Conservation (phyloP, 1,140 invertebrate species). For the Holotrichia oblita region DNA sequence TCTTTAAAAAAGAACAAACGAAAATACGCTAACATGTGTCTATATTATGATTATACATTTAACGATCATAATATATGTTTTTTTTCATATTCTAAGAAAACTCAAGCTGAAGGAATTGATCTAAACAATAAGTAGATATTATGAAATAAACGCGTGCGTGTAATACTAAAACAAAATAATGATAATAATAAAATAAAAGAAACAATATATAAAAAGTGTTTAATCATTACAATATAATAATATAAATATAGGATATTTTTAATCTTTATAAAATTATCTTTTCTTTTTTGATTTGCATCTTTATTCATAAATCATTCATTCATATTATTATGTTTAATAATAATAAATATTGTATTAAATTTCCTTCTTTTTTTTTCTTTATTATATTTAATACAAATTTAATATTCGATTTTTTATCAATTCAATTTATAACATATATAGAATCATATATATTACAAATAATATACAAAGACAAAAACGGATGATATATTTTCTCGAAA, state of each 20-base stretch:
- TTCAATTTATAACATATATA: conserved; percentile 29
- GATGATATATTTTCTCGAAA: no score
- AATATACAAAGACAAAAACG: no score
- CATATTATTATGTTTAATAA: no score
- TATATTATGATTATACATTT: no score
- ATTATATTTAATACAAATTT: background rate
- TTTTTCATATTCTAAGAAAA: no score
- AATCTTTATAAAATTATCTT: background rate
- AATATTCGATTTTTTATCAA: background rate
- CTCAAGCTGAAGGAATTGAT: no score
- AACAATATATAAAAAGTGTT: no score
- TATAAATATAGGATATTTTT: background rate
- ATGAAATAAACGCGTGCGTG: background rate
- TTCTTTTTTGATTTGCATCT: background rate
- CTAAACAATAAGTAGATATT: background rate
- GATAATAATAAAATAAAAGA: background rate
- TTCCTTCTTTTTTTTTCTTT: no score
- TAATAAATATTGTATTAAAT: background rate
- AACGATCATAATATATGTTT: no score
- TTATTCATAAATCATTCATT: no score
- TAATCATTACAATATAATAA: conserved; percentile 1
- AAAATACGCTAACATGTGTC: no score
- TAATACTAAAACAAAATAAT: background rate
- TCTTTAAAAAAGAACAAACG: background rate
- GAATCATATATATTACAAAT: conserved; percentile 21